A percentile compares a stretch with the other conserved stretches of the same genome.
phyloP scores from a whole-genome alignment of 2,888 invertebrate genomes.

The Xestobium rufovillosum region DNA sequence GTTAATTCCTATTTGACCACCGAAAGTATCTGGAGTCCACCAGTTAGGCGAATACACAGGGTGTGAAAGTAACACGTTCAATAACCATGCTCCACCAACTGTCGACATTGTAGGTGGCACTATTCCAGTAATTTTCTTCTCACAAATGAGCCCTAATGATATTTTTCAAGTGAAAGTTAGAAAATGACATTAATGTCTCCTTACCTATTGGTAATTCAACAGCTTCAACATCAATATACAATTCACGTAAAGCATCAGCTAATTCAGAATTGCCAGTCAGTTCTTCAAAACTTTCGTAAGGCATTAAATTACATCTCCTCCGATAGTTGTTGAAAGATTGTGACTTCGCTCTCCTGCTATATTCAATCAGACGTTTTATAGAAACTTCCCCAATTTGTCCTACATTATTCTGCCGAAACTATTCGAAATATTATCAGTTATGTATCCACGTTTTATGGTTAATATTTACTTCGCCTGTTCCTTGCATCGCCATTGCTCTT shows the following conservation, averaged over 20 bases:
- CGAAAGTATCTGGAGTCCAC: constrained; percentile 15
- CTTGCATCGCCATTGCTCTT: constrained; percentile 9
- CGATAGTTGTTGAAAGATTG: constrained; percentile 16
- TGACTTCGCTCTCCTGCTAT: constrained; percentile 6
- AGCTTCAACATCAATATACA: constrained; percentile 15
- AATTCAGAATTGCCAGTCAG: constrained; percentile 11
- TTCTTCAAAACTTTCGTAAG: constrained; percentile 13
- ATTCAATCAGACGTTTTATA: constrained; percentile 9
- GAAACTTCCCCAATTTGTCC: not conserved
- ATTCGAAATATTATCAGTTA: too few species aligned
- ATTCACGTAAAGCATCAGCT: constrained; percentile 9
- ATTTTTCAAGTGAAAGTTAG: not conserved
- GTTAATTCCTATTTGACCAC: constrained; percentile 14
- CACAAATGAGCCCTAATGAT: constrained; percentile 11
- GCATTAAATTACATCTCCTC: constrained; percentile 11
- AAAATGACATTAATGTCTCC: too few species aligned
- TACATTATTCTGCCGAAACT: constrained; percentile 10
- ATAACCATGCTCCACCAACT: constrained; percentile 12
- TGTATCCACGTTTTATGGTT: too few species aligned
- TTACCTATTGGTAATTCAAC: constrained; percentile 15
- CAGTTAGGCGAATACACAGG: constrained; percentile 14
- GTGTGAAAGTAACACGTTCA: constrained; percentile 13
- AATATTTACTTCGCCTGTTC: constrained; percentile 11
- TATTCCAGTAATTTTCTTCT: constrained; percentile 8
- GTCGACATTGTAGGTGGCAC: constrained; percentile 12